phyloP scores from a whole-genome alignment of 2,797 vertebrate genomes.

The Microtus obscurus region DNA sequence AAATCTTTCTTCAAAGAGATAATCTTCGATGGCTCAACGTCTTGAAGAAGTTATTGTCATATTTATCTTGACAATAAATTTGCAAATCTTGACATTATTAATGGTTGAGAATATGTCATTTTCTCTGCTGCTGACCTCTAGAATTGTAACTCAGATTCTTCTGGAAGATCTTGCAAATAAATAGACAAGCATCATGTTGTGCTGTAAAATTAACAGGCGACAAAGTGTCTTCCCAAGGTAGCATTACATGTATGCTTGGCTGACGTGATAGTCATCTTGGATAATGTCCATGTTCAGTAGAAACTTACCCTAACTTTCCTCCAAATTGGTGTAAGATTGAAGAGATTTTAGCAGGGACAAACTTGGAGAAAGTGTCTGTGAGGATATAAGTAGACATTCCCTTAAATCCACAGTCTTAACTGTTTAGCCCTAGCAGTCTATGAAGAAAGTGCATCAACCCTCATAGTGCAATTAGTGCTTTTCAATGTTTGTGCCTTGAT shows the following conservation, averaged over 20 bases:
- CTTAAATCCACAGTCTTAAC: conserved; percentile 80
- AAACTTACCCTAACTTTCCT: conserved; percentile 81
- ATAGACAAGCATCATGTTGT: conserved; percentile 46
- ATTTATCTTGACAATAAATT: conserved; percentile 76
- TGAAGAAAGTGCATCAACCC: conserved; percentile 81
- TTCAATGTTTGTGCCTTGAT: conserved; percentile 78
- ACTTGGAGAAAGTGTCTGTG: conserved; percentile 79
- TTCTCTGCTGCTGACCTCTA: conserved; percentile 71
- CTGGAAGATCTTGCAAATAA: conserved; percentile 49
- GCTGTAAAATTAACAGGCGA: conserved; percentile 77
- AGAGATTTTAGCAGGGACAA: conserved; percentile 83
- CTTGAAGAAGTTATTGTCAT: conserved; percentile 76
- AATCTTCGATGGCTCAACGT: background rate
- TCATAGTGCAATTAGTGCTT: conserved; percentile 85
- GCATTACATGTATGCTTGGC: conserved; percentile 83
- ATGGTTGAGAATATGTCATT: conserved; percentile 73
- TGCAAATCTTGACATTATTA: conserved; percentile 78
- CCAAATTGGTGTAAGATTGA: conserved; percentile 73
- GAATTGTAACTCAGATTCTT: conserved; percentile 60
- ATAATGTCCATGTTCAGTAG: conserved; percentile 81
- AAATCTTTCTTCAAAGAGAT: conserved; percentile 61
- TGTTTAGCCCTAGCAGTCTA: conserved; percentile 80
- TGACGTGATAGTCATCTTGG: conserved; percentile 79
- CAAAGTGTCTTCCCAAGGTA: conserved; percentile 80
- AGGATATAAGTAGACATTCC: conserved; percentile 70